These are phyloP conservation scores for Characodon lateralis DNA, from an alignment of 2,797 vertebrate genomes.

Conservation along the genomic window DNA sequence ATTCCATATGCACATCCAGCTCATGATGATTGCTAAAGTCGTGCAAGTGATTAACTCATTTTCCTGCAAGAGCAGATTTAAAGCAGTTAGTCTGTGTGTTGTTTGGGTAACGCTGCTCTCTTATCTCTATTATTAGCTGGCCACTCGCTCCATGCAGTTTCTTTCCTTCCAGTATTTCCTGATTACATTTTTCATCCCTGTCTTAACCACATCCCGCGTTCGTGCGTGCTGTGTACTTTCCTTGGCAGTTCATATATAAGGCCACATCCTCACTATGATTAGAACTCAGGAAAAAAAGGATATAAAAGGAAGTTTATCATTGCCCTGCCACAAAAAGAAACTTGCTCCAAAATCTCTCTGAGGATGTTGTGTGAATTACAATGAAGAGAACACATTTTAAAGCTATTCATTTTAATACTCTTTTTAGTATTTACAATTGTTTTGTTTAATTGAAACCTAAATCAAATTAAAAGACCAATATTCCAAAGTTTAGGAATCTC, in stretches of 20 bases:
- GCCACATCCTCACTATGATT: constrained; percentile 57
- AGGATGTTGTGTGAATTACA: background rate
- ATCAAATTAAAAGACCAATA: background rate
- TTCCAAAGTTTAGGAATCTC: background rate
- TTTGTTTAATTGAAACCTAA: background rate
- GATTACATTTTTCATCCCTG: constrained; percentile 68
- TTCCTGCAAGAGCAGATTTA: constrained; percentile 58
- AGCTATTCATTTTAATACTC: background rate
- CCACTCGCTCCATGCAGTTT: constrained; percentile 62
- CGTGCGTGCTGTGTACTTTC: constrained; percentile 61
- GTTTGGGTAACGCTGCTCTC: constrained; percentile 65
- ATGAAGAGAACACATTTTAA: background rate
- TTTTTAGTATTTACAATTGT: background rate
- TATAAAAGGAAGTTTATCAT: constrained; percentile 53
- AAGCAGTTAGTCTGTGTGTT: constrained; percentile 61
- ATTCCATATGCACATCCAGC: constrained; percentile 33
- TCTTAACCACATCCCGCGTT: constrained; percentile 42
- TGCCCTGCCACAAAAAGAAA: constrained; percentile 45
- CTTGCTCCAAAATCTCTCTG: constrained; percentile 45
- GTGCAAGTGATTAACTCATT: constrained; percentile 50
- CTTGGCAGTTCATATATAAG: constrained; percentile 49
- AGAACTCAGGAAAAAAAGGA: constrained; percentile 43
- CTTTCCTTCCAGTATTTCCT: constrained; percentile 80
- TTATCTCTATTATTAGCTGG: constrained; percentile 80
- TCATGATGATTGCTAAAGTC: constrained; percentile 28